Conservation (phyloP, 2,797 vertebrate species). For the Pygocentrus nattereri region DNA sequence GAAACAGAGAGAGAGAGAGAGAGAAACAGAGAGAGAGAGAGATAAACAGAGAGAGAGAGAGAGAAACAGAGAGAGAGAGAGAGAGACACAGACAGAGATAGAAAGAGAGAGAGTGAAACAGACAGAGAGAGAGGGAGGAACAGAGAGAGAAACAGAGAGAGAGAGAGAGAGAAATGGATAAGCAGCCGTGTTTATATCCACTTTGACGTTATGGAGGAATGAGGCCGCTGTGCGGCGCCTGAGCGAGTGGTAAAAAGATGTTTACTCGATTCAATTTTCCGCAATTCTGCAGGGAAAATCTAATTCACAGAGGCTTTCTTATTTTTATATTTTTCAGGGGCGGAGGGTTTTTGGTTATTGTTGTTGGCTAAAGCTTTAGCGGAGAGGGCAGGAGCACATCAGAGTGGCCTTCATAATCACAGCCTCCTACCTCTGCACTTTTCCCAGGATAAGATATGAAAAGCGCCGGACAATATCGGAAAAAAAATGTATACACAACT, state of each 20-base stretch:
- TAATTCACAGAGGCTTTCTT: constrained; percentile 29
- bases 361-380: constrained; percentile 20
- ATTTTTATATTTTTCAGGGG: neutral
- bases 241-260: constrained; percentile 45
- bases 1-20: neutral
- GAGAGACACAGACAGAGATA: too few species aligned
- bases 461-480: neutral
- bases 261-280: constrained; percentile 59
- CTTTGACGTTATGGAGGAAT: constrained; percentile 40
- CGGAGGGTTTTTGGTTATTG: neutral
- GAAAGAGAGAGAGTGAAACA: neutral
- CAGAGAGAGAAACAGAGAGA: constrained; percentile 13
- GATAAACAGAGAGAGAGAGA: neutral
- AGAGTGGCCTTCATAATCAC: neutral
- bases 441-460: neutral
- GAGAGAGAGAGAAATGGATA: constrained; percentile 4
- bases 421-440: neutral
- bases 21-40: neutral
- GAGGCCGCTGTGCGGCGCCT: constrained; percentile 26
- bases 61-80: neutral
- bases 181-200: constrained; percentile 13
- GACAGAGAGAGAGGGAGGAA: neutral
- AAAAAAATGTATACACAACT: neutral
- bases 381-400: neutral
- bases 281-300: constrained; percentile 52